Evolutionary conservation across 1,140 invertebrate species (phyloP).

Genomic region (Branchinecta lindahli): DNA sequence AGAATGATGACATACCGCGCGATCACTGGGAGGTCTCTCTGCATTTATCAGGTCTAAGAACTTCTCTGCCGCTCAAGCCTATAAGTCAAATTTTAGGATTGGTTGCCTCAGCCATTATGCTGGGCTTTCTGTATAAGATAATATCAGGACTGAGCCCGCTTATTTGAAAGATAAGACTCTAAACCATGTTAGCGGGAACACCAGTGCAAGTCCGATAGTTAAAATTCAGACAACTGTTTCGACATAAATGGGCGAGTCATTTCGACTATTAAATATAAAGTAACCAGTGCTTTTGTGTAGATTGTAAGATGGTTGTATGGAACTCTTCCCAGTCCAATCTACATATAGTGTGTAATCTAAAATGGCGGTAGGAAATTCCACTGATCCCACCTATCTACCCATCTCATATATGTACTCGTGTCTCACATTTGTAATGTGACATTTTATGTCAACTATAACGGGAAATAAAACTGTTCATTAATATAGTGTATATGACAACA

Average conservation of each 20-base stretch:
- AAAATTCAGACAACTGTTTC: neutral
- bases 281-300: too few species aligned
- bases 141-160: neutral
- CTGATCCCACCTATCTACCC: too few species aligned
- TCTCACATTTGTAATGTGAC: too few species aligned
- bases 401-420: too few species aligned
- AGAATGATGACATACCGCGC: constrained; percentile 2
- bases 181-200: neutral
- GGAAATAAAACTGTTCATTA: too few species aligned
- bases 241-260: neutral
- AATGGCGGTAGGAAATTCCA: too few species aligned
- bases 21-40: neutral
- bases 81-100: neutral
- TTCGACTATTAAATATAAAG: neutral
- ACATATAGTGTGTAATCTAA: too few species aligned
- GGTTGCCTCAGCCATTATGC: neutral
- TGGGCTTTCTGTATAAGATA: too few species aligned
- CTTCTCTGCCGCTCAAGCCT: neutral
- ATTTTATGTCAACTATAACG: too few species aligned
- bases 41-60: constrained; percentile 6
- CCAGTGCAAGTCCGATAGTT: neutral
- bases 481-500: too few species aligned
- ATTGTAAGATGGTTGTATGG: too few species aligned
- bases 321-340: too few species aligned
- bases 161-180: neutral